A percentile compares a stretch with the other conserved stretches of the same genome.
Conservation (phyloP, 2,113 vertebrate species). For the Vidua macroura region DNA sequence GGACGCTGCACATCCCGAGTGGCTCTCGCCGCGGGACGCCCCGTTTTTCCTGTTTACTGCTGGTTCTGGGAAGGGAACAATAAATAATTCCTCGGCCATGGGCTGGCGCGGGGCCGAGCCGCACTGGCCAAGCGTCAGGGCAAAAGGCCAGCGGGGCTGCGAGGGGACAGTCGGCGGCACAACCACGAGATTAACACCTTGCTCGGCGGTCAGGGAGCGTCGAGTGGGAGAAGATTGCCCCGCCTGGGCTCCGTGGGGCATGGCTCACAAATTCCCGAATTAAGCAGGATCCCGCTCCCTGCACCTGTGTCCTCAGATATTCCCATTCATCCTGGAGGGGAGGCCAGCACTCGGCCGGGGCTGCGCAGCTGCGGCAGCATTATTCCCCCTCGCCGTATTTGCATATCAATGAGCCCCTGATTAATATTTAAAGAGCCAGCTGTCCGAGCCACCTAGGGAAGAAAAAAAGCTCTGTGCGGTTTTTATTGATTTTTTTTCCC, state of each 20-base stretch:
- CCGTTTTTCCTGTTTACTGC: constrained; percentile 39
- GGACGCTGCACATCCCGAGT: background rate
- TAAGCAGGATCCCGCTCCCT: background rate
- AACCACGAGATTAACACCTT: constrained; percentile 19
- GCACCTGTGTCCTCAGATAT: constrained; percentile 62
- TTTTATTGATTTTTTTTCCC: background rate
- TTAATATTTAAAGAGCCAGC: constrained; percentile 81
- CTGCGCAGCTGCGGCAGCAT: constrained; percentile 72
- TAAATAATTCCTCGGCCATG: background rate
- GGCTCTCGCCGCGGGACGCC: background rate
- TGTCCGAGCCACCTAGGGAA: constrained; percentile 63
- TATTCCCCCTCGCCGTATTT: constrained; percentile 62
- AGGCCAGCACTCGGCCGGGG: constrained; percentile 10
- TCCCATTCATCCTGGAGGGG: constrained; percentile 51
- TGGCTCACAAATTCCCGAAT: background rate
- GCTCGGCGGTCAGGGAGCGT: background rate
- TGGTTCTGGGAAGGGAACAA: constrained; percentile 30
- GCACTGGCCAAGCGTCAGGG: constrained; percentile 38
- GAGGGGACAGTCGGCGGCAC: background rate
- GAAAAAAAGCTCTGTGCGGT: constrained; percentile 63
- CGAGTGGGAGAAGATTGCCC: background rate
- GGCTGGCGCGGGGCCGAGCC: background rate
- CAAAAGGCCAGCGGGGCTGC: background rate
- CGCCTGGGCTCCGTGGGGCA: background rate
- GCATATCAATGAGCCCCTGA: constrained; percentile 76